phyloP scores from a whole-genome alignment of 1,140 invertebrate genomes.

The Notospermus geniculatus region DNA sequence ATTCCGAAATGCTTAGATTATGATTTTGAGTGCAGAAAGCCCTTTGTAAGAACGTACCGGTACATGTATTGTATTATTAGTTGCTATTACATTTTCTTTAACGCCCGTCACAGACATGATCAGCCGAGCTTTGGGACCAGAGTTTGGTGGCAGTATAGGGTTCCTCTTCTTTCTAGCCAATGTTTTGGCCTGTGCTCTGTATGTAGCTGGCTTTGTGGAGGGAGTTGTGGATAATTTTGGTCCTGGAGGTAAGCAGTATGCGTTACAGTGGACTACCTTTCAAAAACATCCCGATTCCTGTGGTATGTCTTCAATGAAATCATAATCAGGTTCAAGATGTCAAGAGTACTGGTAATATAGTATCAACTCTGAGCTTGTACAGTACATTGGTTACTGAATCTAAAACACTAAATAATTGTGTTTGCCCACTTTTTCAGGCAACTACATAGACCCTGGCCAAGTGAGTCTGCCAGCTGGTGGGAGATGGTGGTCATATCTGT shows the following conservation, averaged over 20 bases:
- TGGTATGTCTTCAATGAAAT: too few species aligned
- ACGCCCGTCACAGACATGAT: constrained; percentile 76
- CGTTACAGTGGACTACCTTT: too few species aligned
- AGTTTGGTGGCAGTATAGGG: constrained; percentile 94
- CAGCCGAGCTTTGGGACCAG: constrained; percentile 90
- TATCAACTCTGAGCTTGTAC: too few species aligned
- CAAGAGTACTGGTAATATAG: too few species aligned
- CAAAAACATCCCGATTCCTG: too few species aligned
- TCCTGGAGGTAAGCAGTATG: constrained; percentile 73
- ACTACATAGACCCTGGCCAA: constrained; percentile 31
- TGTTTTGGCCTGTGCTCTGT: constrained; percentile 90
- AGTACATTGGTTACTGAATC: too few species aligned
- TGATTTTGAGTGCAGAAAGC: too few species aligned
- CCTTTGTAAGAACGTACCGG: too few species aligned
- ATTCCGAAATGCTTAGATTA: too few species aligned
- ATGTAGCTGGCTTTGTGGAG: constrained; percentile 92
- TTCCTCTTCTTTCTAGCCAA: constrained; percentile 96
- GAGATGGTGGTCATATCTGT: constrained; percentile 86
- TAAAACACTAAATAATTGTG: too few species aligned
- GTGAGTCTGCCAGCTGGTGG: constrained; percentile 30
- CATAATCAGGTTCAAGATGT: too few species aligned
- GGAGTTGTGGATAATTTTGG: constrained; percentile 95
- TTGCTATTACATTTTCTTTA: constrained; percentile 69
- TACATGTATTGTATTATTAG: constrained; percentile 92
- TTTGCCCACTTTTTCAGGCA: constrained; percentile 26